Percentiles rank a stretch among this genome's conserved stretches.
Evolutionary conservation across 2,797 vertebrate species (phyloP).

Genomic region (Poeciliopsis turneri): DNA sequence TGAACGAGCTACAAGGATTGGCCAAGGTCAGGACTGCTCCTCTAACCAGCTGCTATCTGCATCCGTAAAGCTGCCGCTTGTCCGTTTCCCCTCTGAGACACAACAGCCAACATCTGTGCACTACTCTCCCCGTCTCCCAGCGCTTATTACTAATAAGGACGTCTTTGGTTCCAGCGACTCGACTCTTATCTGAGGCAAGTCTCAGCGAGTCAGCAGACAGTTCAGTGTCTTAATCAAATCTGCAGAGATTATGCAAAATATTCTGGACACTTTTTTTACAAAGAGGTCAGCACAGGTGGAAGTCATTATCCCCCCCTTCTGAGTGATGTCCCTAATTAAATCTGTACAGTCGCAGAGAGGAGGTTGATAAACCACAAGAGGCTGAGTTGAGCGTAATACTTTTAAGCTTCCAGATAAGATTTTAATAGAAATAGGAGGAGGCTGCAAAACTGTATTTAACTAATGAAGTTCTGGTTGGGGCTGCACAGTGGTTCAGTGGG

Average conservation of each 20-base stretch:
- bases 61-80: conserved; percentile 22
- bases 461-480: not conserved
- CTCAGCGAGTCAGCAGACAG: conserved; percentile 20
- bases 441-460: not conserved
- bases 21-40: conserved; percentile 58
- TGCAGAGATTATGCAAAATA: conserved; percentile 50
- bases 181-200: conserved; percentile 27
- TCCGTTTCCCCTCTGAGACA: conserved; percentile 47
- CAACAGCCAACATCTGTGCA: conserved; percentile 41
- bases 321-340: conserved; percentile 64
- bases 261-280: conserved; percentile 30
- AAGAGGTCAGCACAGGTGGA: conserved; percentile 54
- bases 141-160: conserved; percentile 12
- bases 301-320: conserved; percentile 42
- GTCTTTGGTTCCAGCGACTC: conserved; percentile 7
- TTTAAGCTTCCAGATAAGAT: conserved; percentile 46
- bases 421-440: not conserved
- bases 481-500: too few species aligned
- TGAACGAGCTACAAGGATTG: conserved; percentile 44
- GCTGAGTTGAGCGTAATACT: conserved; percentile 45
- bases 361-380: conserved; percentile 44
- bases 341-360: conserved; percentile 46
- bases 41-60: conserved; percentile 54
- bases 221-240: conserved; percentile 48
- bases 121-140: conserved; percentile 23